A percentile compares a stretch with the other conserved stretches of the same genome.
Evolutionary conservation across 2,888 invertebrate species (phyloP).

Genomic region (Torymus tubicola): DNA sequence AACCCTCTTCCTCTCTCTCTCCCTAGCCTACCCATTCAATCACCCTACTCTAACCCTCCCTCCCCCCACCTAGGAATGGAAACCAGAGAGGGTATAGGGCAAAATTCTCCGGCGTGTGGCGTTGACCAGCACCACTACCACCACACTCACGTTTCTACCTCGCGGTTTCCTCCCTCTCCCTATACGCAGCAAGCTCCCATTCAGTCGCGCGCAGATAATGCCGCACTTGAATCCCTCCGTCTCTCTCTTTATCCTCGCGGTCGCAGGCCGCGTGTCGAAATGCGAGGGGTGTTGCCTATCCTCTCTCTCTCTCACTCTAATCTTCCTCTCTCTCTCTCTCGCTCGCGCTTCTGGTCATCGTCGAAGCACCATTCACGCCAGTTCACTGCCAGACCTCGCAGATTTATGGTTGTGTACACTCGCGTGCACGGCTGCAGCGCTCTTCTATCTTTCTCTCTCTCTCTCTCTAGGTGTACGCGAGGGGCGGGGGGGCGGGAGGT

Average conservation of each 20-base stretch:
- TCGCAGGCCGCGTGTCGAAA: constrained; percentile 13
- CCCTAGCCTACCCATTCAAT: too few species aligned
- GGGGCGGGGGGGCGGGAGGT: not conserved
- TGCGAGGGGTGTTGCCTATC: not conserved
- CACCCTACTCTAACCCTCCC: too few species aligned
- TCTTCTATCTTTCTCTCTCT: not conserved
- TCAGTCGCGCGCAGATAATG: constrained; percentile 1
- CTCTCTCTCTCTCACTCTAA: constrained; percentile 35
- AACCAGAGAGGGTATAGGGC: too few species aligned
- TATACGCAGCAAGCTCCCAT: too few species aligned
- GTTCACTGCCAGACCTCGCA: constrained; percentile 72
- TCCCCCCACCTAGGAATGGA: too few species aligned
- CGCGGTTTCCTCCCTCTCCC: too few species aligned
- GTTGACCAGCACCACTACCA: too few species aligned
- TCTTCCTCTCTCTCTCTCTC: constrained; percentile 56
- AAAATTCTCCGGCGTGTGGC: too few species aligned
- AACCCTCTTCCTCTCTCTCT: too few species aligned
- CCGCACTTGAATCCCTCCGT: constrained; percentile 32
- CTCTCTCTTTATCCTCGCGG: constrained; percentile 40
- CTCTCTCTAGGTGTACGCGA: not conserved
- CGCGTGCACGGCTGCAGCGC: not conserved
- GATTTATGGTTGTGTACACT: constrained; percentile 72
- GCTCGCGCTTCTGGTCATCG: constrained; percentile 63
- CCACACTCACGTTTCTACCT: too few species aligned
- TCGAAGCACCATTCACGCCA: constrained; percentile 71